A percentile compares a stretch with the other conserved stretches of the same genome.
phyloP scores from a whole-genome alignment of 2,113 vertebrate genomes.

The Grammomys surdaster region DNA sequence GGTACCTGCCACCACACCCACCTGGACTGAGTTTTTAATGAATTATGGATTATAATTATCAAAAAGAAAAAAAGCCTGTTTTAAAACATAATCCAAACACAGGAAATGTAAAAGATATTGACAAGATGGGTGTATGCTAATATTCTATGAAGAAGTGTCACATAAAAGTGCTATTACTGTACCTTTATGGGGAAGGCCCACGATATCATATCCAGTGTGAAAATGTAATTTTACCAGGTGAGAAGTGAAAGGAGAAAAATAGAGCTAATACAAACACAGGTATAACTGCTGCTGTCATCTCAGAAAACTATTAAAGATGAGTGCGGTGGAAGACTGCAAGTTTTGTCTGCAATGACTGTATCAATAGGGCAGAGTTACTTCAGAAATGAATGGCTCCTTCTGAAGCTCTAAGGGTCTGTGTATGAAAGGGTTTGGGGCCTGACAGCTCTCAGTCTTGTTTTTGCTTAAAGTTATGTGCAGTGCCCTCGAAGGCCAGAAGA shows the following conservation, averaged over 20 bases:
- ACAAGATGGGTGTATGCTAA: slow-evolving; percentile 32
- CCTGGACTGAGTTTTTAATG: slow-evolving; percentile 7
- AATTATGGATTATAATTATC: slow-evolving; percentile 22
- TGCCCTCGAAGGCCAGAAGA: not conserved
- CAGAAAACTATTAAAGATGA: slow-evolving; percentile 18
- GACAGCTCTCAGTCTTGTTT: slow-evolving; percentile 20
- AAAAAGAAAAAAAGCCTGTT: not conserved
- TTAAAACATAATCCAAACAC: slow-evolving; percentile 44
- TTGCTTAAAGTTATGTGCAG: not conserved
- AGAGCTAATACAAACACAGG: slow-evolving; percentile 30
- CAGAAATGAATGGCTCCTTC: slow-evolving; percentile 51
- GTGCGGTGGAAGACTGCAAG: not conserved
- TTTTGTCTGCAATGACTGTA: slow-evolving; percentile 14
- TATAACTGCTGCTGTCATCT: slow-evolving; percentile 4
- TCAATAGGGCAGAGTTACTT: not conserved
- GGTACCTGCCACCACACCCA: not conserved
- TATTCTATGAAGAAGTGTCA: not conserved
- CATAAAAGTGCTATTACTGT: not conserved
- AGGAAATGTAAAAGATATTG: not conserved
- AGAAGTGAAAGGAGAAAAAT: not conserved
- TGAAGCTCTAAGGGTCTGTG: slow-evolving; percentile 4
- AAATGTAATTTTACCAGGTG: not conserved
- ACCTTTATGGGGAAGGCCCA: not conserved
- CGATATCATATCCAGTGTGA: not conserved
- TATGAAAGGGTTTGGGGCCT: not conserved